Base-by-base conservation (phyloP, 1,140 invertebrate genomes). In the Pseudobourletiella spinata region DNA sequence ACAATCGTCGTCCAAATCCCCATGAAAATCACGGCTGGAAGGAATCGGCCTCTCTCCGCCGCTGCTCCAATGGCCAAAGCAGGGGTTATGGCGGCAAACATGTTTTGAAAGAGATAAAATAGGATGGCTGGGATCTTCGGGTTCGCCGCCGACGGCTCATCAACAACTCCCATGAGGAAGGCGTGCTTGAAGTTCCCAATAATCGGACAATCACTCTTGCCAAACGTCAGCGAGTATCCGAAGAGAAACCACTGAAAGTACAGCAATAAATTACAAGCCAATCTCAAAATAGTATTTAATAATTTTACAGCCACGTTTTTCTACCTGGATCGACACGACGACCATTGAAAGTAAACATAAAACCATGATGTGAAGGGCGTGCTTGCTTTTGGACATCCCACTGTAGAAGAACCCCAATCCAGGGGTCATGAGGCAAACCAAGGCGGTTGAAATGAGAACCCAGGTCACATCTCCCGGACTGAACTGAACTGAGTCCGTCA, bases 371-470 rank as follows among this genome's bases (percentile, higher is more conserved):
- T 61, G 63, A 3, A 69, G 54, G 1, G 68, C 58, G 57, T 30
- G 64, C 48, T 52, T 50, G 16, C 32, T 57, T 29, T 55, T 35
- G 2, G 64, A 42, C 64, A 69, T 63, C 8, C 68, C 68, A 46
- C 44, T 59, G 29, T 69, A 69, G 39, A 69, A 69, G 29, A 65
- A 69, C 18, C 68, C 68, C 8, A 69, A 30, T 18, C 67, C 68
- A 14, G 62, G 63, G 20, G 61, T 62, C 68, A 69, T 66, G 2
- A 69, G 52, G 61, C 61, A 66, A 1, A 66, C 64, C 2, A 69
- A 18, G 25, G 50, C 39, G 4, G 64, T 56, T 20, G 43, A 69
- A 2, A 26, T 16, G 0, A 69, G 35, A 2, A 57, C 59, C 68
- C 68, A 69, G 18, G 64, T 62, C 22, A 65, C 35, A 54, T 69